These are phyloP conservation scores for Leptobrachium leishanense DNA, from an alignment of 2,113 vertebrate genomes.

Conservation along the genomic window DNA sequence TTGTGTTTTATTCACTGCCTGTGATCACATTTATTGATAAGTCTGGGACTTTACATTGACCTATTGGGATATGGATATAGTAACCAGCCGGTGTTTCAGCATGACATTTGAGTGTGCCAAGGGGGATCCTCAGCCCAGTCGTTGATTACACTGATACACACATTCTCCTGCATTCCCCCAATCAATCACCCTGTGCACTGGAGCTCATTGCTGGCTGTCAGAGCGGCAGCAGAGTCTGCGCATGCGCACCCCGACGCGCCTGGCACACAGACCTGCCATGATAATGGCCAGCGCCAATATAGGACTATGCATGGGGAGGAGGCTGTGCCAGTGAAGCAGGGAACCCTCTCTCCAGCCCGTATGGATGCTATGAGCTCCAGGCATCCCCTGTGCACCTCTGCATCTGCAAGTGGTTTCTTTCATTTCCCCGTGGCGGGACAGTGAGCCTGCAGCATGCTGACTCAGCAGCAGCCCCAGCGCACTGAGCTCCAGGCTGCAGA, in stretches of 20 bases:
- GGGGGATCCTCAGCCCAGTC: no score
- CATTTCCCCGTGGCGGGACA: slow-evolving; percentile 11
- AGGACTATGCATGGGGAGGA: slow-evolving; percentile 15
- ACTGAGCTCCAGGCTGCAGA: slow-evolving; percentile 39
- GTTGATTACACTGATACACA: no score
- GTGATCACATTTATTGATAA: no score
- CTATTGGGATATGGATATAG: no score
- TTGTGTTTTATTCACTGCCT: no score
- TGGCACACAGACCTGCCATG: background rate
- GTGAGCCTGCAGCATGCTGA: slow-evolving; percentile 40
- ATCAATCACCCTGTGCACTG: background rate
- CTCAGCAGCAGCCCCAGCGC: slow-evolving; percentile 34
- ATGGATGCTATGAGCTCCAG: slow-evolving; percentile 25
- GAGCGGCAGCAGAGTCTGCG: background rate
- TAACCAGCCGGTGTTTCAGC: no score
- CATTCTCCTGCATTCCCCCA: background rate
- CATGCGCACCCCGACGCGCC: background rate
- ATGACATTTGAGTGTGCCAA: no score
- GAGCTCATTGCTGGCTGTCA: background rate
- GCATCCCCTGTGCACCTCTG: slow-evolving; percentile 8
- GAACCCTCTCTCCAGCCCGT: slow-evolving; percentile 33
- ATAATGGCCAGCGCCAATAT: slow-evolving; percentile 17
- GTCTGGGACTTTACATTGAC: no score
- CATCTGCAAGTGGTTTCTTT: background rate
- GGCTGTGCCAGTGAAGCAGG: slow-evolving; percentile 30